Evolutionary conservation across 2,113 vertebrate genomes (phyloP), one percentile per base, ranked within the genome.

Genomic region (Cercopithecus mona): DNA sequence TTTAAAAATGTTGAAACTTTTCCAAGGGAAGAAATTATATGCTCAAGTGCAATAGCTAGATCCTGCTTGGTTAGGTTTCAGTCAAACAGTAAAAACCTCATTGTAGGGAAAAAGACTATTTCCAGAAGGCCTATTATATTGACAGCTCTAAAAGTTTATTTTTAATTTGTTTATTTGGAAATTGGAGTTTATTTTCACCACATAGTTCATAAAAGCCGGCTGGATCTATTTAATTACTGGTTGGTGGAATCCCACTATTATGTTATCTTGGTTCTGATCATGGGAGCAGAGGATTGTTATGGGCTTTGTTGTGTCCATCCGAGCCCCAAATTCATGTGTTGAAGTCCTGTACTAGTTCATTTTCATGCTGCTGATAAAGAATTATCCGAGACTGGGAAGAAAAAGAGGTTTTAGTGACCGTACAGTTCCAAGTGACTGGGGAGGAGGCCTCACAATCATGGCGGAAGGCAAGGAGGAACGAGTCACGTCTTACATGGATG

Each of bases 141-240:
- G 23, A 13, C 79, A 87, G 52, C 25, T 80, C 40, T 86, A 87
- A 89, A 73, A 68, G n/a, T 84, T 72, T 61, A 43, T 80, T 96
- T 97, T 84, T 80, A 89, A 93, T 73, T 92, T 95, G 38, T 86
- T 94, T 92, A 85, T 94, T 72, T 94, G 76, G 81, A 96, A 88
- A 9, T 94, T 92, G 64, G 45, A 94, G 38, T 35, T 6, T 80
- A 75, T 86, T 73, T 96, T 3, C 8, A 52, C 16, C 18, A 76
- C 38, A 76, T 52, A 35, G 25, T 95, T 96, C 45, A 55, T 32
- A 73, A 90, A 92, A 73, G 52, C n/a, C 95, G 17, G 35, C 22
- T 68, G 50, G 52, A n/a, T 92, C 16, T 87, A 40, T 81, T 87
- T 72, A 50, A 76, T 52, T 30, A 48, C 23, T 61, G 61, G 27